Base-by-base conservation (phyloP, 2,888 invertebrate species). In the Beris morrisii region DNA sequence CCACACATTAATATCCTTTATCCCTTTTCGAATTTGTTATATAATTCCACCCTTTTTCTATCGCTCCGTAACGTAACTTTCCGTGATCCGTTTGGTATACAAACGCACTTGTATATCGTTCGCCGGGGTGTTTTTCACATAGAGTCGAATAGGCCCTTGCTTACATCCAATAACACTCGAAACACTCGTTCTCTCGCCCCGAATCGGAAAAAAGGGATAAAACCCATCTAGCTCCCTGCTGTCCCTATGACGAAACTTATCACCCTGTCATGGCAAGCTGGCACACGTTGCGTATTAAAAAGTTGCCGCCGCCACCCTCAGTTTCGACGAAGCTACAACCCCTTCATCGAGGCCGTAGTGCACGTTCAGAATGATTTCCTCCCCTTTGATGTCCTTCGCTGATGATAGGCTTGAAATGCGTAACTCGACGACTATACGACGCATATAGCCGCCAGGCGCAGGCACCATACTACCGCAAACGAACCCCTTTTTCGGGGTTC, bases 281-380 rank as follows among this genome's bases (percentile, higher is more conserved):
- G 22, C 65, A 65, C 65, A 65, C 65, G 57, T 65, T 65, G 32
- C 65, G 65, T 65, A 65, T 65, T 65, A 65, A 57, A 65, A 65
- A 65, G 30, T 57, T 57, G 48, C 65, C 57, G 46, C 48, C 12
- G 31, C 65, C 56, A 57, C 65, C 65, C 65, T 52, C 61, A 61
- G 61, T 52, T 43, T 13, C 28, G 38, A 31, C 59, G 38, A 7
- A 15, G 15, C 22, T 22, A 38, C 38, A 61, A 61, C 61, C 61
- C 61, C 61, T 61, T 61, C n/a, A 11, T 52, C 13, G 2, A 9
- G 12, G 32, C 5, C 38, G 61, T 5, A 52, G 22, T 50, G 38
- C 9, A 38, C 38, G 50, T 28, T n/a, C n/a, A 61, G 52, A 61
- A 50, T 50, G 50, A 22, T 22, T 61, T 61, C 61, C 61, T 61